These are phyloP conservation scores for Mesocricetus auratus DNA, from an alignment of 2,113 vertebrate genomes.

Conservation along the genomic window DNA sequence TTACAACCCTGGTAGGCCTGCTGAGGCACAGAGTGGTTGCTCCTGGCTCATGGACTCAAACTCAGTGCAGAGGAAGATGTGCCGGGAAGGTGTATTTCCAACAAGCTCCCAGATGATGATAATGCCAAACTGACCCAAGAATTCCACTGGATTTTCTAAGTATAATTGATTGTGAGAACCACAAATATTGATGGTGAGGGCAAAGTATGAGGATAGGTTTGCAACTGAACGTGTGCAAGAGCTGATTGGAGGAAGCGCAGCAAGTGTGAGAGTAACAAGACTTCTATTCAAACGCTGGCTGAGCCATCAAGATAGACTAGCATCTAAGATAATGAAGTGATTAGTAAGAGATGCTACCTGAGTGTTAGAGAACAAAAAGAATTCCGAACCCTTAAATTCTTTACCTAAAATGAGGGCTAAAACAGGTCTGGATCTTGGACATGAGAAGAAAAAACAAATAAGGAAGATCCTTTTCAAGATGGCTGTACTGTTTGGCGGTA, in stretches of 20 bases:
- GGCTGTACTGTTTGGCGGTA: not conserved
- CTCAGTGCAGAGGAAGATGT: not conserved
- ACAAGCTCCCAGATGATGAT: not conserved
- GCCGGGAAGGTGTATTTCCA: not conserved
- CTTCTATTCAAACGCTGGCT: slow-evolving; percentile 34
- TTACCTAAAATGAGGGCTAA: not conserved
- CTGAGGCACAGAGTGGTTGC: not conserved
- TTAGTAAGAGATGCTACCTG: not conserved
- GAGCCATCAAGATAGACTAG: not conserved
- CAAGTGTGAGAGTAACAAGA: not conserved
- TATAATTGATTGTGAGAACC: not conserved
- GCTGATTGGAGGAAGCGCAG: not conserved
- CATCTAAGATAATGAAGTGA: not conserved
- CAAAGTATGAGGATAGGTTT: not conserved
- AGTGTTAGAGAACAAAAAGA: not conserved
- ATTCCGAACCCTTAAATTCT: slow-evolving; percentile 2
- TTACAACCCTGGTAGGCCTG: not conserved
- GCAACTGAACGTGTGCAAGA: not conserved
- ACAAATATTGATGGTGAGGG: not conserved
- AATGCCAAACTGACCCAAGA: not conserved
- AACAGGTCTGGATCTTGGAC: not conserved
- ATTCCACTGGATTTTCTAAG: not conserved
- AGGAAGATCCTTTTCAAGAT: not conserved
- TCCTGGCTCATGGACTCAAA: not conserved
- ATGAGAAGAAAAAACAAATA: not conserved